Base-by-base conservation (phyloP, 1,140 invertebrate genomes). In the Probaryconus sp. region DNA sequence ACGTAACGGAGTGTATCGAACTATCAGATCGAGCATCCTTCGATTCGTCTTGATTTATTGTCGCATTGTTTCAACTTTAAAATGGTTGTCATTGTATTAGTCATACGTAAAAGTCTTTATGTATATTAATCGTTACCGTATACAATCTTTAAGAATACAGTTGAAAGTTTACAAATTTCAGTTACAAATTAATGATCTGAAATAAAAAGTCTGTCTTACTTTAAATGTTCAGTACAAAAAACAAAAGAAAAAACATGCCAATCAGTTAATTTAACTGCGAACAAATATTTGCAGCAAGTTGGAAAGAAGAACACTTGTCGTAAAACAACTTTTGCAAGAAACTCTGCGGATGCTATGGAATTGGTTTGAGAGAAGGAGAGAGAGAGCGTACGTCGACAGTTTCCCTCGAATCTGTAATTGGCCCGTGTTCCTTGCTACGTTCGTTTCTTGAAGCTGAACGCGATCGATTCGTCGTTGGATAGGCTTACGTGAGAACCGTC, bases 41-140 rank as follows among this genome's bases (percentile, higher is more conserved):
- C 73, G n/a, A n/a, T n/a, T n/a, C 55, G 71, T 69, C 77, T 75
- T 84, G 82, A 84, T 83, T 84, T 84, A 83, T 81, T 47, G 58
- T 53, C 18, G 71, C 75, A 83, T 83, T 84, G 81, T 84, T 60
- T n/a, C n/a, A n/a, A n/a, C n/a, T n/a, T n/a, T n/a, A n/a, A n/a
- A n/a, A 13, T 37, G 33, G n/a, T 17, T 6, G 50, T 40, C 47
- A n/a, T n/a, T n/a, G n/a, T n/a, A n/a, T n/a, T n/a, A n/a, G n/a
- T 72, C 50, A 13, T 38, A 43, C 47, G 50, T 60, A n/a, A n/a
- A n/a, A n/a, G n/a, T n/a, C n/a, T n/a, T n/a, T n/a, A n/a, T n/a
- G n/a, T n/a, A n/a, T n/a, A n/a, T n/a, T n/a, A n/a, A n/a, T n/a
- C n/a, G n/a, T n/a, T n/a, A n/a, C n/a, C n/a, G n/a, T n/a, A n/a